Evolutionary conservation across 2,888 invertebrate species (phyloP).

Genomic region (Pristionchus exspectatus): DNA sequence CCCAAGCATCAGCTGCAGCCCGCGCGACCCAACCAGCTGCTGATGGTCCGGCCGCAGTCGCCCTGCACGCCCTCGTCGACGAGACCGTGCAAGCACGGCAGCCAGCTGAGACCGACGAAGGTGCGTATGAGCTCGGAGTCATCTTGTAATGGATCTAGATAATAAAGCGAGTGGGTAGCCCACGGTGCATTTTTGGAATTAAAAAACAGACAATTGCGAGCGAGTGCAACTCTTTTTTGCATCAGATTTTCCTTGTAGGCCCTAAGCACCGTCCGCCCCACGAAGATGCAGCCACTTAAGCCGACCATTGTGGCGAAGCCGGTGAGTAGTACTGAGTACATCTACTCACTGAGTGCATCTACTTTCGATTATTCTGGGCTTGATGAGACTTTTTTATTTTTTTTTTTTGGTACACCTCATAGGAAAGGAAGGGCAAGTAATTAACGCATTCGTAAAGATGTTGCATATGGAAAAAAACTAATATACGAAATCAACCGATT

Average conservation of each 20-base stretch:
- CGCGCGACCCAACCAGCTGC: slow-evolving; percentile 21
- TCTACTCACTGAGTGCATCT: no score
- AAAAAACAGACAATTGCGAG: no score
- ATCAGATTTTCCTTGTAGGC: neutral
- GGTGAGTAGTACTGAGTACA: no score
- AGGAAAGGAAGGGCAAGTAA: no score
- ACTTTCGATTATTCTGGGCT: neutral
- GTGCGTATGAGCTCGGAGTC: neutral
- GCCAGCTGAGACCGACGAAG: neutral
- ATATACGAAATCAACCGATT: no score
- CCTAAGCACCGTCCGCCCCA: neutral
- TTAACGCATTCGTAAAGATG: no score
- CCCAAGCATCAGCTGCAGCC: neutral
- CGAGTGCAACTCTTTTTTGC: no score
- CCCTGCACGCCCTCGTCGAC: neutral
- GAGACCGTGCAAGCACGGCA: neutral
- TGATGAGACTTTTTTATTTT: neutral
- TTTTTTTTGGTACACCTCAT: neutral
- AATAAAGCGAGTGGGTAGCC: no score
- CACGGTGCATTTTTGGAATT: no score
- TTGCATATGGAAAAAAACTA: no score
- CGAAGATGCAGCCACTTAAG: neutral
- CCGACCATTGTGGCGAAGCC: neutral
- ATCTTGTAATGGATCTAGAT: neutral
- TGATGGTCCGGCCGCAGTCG: neutral